phyloP scores from a whole-genome alignment of 35 echinoderm and acorn worm genomes.

The Nesometra sesokonis region DNA sequence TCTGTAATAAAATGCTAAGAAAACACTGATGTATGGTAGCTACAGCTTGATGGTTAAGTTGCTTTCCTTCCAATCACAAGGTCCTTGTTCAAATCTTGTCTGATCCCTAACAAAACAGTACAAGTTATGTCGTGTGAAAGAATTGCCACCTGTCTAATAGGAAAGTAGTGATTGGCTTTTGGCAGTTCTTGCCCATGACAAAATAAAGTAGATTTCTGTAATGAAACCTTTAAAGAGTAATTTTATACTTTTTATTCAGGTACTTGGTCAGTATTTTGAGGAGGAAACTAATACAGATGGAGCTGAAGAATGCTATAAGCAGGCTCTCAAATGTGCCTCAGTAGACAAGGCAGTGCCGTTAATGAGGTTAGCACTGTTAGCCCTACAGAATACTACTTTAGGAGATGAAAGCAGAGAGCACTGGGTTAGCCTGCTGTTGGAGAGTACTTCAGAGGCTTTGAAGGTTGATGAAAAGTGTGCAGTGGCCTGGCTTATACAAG shows the following conservation, averaged over 20 bases:
- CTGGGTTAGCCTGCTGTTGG: neutral
- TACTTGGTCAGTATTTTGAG: neutral
- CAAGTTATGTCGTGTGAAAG: too few relatives aligned
- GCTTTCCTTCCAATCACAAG: too few relatives aligned
- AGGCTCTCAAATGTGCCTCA: neutral
- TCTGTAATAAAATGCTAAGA: too few relatives aligned
- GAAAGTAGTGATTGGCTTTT: too few relatives aligned
- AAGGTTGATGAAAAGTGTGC: neutral
- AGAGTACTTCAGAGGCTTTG: constrained; percentile 1
- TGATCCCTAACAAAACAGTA: too few relatives aligned
- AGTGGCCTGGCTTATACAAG: neutral
- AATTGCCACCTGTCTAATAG: too few relatives aligned
- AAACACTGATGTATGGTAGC: too few relatives aligned
- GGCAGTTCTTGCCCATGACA: too few relatives aligned
- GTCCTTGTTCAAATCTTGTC: too few relatives aligned
- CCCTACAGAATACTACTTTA: neutral
- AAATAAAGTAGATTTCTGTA: too few relatives aligned
- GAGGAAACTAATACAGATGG: neutral
- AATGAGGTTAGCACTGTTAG: neutral
- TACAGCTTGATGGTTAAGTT: too few relatives aligned
- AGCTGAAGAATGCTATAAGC: neutral
- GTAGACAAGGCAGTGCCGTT: neutral
- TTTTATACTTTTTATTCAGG: neutral
- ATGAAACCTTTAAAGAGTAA: too few relatives aligned
- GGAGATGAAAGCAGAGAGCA: neutral